Percentiles rank a stretch among this genome's conserved stretches.
Evolutionary conservation across 2,888 invertebrate species (phyloP).

Genomic region (Drosophila neutralis): DNA sequence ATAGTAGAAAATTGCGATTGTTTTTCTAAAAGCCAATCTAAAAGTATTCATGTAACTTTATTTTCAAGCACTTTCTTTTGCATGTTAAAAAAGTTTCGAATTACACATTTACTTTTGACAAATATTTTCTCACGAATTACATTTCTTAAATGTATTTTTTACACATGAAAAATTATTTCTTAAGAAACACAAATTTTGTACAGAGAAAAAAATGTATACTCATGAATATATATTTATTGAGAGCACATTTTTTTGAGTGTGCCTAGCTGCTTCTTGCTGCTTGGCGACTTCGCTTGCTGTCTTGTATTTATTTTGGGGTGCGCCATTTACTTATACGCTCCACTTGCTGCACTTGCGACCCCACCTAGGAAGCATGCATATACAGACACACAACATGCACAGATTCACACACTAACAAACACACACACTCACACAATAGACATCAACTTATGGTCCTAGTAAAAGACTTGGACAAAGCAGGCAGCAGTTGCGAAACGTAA

Average conservation of each 20-base stretch:
- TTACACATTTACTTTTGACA: background rate
- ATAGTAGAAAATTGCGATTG: background rate
- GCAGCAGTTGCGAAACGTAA: slow-evolving; percentile 23
- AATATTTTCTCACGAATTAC: background rate
- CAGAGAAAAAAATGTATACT: background rate
- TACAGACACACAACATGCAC: slow-evolving; percentile 7
- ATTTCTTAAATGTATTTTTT: background rate
- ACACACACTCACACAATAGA: slow-evolving; percentile 42
- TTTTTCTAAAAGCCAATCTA: background rate
- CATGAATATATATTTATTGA: background rate
- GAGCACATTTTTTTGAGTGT: slow-evolving; percentile 1
- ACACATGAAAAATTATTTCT: background rate
- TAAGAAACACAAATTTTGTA: background rate
- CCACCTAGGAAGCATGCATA: slow-evolving; percentile 6
- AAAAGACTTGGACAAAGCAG: slow-evolving; percentile 34
- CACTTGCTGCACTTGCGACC: slow-evolving; percentile 61
- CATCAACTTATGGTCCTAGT: slow-evolving; percentile 53
- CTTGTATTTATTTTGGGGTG: slow-evolving; percentile 67
- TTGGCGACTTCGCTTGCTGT: slow-evolving; percentile 37
- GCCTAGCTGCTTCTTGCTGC: slow-evolving; percentile 4
- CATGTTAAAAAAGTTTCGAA: background rate
- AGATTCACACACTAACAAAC: background rate
- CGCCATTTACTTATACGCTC: slow-evolving; percentile 71
- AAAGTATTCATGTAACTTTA: background rate
- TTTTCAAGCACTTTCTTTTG: background rate